A percentile compares a stretch with the other conserved stretches of the same genome.
These are phyloP conservation scores for Chelmon rostratus DNA, from an alignment of 2,797 vertebrate species.

Conservation along the genomic window DNA sequence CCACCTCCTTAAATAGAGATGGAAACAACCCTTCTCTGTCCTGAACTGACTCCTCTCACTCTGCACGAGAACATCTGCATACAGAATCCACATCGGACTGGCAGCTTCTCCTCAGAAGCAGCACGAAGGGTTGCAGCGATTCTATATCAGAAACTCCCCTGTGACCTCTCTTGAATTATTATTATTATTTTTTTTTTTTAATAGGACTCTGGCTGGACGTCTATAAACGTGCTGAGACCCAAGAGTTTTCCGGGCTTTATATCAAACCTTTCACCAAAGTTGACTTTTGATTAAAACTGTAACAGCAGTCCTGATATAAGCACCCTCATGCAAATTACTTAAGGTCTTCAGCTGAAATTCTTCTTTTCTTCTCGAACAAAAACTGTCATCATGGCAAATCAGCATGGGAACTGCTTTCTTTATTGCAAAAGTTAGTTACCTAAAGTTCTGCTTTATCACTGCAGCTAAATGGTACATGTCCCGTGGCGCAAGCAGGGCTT, in stretches of 20 bases:
- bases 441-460: not conserved
- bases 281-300: slow-evolving; percentile 26
- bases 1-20: slow-evolving; percentile 70
- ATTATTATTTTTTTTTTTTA: slow-evolving; percentile 14
- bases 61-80: slow-evolving; percentile 20
- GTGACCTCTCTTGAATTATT: slow-evolving; percentile 13
- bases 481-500: not conserved
- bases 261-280: slow-evolving; percentile 26
- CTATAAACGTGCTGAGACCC: slow-evolving; percentile 7
- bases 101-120: not conserved
- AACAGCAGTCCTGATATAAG: slow-evolving; percentile 4
- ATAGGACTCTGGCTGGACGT: not conserved
- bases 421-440: not conserved
- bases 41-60: slow-evolving; percentile 35
- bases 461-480: not conserved
- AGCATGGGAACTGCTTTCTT: not conserved
- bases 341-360: not conserved
- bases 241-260: slow-evolving; percentile 14
- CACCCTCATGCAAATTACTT: slow-evolving; percentile 17
- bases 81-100: slow-evolving; percentile 12
- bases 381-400: not conserved
- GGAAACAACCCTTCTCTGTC: slow-evolving; percentile 60
- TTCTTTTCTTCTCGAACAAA: not conserved
- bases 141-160: slow-evolving; percentile 19
- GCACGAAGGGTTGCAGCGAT: slow-evolving; percentile 5